These are phyloP conservation scores for Hypena proboscidalis DNA, from an alignment of 2,888 invertebrate genomes.

Conservation along the genomic window DNA sequence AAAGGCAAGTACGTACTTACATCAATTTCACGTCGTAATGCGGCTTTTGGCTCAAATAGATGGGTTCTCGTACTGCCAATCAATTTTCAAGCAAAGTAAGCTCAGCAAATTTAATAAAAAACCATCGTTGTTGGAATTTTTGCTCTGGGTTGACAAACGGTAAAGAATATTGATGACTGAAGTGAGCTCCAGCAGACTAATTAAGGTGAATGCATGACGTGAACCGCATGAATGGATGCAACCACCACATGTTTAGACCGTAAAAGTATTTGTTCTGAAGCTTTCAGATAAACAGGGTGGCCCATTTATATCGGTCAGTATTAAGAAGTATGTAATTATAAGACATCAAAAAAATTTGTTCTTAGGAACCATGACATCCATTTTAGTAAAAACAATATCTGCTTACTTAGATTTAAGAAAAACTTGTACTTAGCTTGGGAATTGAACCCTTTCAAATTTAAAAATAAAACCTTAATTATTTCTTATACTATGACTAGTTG, in stretches of 20 bases:
- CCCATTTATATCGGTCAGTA: too few species aligned
- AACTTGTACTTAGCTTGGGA: too few species aligned
- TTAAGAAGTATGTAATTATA: too few species aligned
- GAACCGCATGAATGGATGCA: background rate
- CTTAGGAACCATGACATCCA: too few species aligned
- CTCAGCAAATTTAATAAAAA: conserved; percentile 74
- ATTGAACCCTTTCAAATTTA: too few species aligned
- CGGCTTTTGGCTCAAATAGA: conserved; percentile 67
- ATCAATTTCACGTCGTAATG: conserved; percentile 67
- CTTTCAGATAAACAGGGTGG: conserved; percentile 23
- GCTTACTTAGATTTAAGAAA: too few species aligned
- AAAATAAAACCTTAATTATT: too few species aligned
- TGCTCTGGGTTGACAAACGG: conserved; percentile 28
- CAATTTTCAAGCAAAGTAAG: conserved; percentile 69
- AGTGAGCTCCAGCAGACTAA: conserved; percentile 9
- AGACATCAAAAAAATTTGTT: too few species aligned
- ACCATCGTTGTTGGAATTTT: conserved; percentile 46
- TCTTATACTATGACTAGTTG: too few species aligned
- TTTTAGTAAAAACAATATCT: too few species aligned
- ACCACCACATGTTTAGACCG: conserved; percentile 6
- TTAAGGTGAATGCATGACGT: conserved; percentile 16
- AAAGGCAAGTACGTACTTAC: conserved; percentile 31
- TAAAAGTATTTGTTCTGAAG: conserved; percentile 21
- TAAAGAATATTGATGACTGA: conserved; percentile 21
- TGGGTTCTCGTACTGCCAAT: conserved; percentile 69